These are phyloP conservation scores for Caenorhabditis wallacei DNA, from an alignment of 2,888 invertebrate genomes.

Conservation along the genomic window DNA sequence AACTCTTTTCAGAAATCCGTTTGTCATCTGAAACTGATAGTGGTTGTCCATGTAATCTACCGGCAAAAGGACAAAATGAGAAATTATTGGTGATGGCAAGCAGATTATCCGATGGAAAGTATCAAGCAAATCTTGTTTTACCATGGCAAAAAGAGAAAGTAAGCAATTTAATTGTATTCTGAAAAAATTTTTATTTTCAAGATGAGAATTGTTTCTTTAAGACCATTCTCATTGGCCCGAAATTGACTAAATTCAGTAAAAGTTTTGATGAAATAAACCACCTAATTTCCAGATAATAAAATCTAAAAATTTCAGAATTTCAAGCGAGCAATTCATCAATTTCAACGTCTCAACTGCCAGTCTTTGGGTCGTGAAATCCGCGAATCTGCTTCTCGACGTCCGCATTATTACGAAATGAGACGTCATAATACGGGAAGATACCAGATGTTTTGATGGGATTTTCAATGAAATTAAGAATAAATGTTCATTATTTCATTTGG, in stretches of 20 bases:
- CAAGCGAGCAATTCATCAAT: conserved; percentile 82
- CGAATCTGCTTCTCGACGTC: conserved; percentile 78
- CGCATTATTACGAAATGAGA: conserved; percentile 72
- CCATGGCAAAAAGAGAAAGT: conserved; percentile 80
- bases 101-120: conserved; percentile 68
- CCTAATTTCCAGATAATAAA: no score
- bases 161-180: background rate
- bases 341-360: conserved; percentile 81
- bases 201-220: background rate
- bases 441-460: conserved; percentile 51
- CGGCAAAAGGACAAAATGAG: conserved; percentile 49
- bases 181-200: background rate
- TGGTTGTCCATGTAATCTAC: conserved; percentile 70
- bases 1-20: conserved; percentile 66
- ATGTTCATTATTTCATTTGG: conserved; percentile 4
- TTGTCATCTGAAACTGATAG: conserved; percentile 49
- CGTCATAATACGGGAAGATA: conserved; percentile 72
- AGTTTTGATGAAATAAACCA: no score
- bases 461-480: conserved; percentile 30
- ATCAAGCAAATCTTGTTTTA: conserved; percentile 78
- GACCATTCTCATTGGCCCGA: no score
- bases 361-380: conserved; percentile 82
- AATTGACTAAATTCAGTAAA: no score
- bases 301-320: conserved; percentile 81
- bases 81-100: conserved; percentile 76